Base-by-base conservation (phyloP, 2,797 vertebrate species). In the Limosa lapponica region DNA sequence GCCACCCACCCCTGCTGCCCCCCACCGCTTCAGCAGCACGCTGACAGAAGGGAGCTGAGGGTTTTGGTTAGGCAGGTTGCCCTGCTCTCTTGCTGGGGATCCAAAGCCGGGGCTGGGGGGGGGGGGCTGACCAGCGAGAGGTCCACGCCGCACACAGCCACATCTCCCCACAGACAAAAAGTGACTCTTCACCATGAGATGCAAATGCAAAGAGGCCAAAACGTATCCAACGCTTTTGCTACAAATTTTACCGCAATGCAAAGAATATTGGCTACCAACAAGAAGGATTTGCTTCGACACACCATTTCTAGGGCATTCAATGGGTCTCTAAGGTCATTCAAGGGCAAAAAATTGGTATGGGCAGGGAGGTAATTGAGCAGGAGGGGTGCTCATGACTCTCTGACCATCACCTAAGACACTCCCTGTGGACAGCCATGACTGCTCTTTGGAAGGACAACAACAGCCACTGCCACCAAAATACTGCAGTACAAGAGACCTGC, bases 21-120 rank as follows among this genome's bases (percentile, higher is more conserved):
- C 46, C 34, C 71, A 44, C 23, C 0, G 2, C 28, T 70, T 62
- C 0, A 0, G n/a, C n/a, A 1, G 3, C 16, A 12, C 0, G 0
- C 1, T 39, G 69, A 30, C 62, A 65, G 34, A 59, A 70, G 13
- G 23, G 23, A 78, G 20, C 16, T 23, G 43, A 36, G 28, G 11
- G 23, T 8, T 55, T 54, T 13, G 49, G 58, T 14, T 27, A 58
- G 59, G 84, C 32, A 49, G 49, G 28, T 7, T 7, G 11, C 51
- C 2, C 0, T 57, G 32, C 43, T 30, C 54, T 75, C 46, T 70
- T 8, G 3, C 34, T 52, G 22, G 27, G 43, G n/a, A 46, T 20
- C 25, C 27, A 54, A 82, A 64, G 22, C n/a, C n/a, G n/a, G n/a
- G n/a, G n/a, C n/a, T n/a, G 6, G 12, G 46, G 46, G 23, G 2